These are phyloP conservation scores for Euschistus heros DNA, from an alignment of 1,140 invertebrate species.

Conservation along the genomic window DNA sequence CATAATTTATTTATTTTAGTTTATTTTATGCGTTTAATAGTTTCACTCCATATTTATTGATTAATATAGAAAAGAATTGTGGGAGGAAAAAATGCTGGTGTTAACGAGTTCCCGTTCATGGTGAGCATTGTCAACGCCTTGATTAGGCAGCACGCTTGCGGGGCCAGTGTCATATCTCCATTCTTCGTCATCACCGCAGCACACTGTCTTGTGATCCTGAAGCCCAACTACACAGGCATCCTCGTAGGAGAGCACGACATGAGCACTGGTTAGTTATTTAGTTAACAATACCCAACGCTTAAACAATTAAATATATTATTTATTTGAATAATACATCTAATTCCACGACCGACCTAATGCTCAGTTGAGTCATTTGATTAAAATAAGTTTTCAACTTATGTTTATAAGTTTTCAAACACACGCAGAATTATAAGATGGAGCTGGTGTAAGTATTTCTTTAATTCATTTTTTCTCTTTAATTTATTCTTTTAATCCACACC, in stretches of 20 bases:
- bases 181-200: conserved; percentile 36
- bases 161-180: conserved; percentile 65
- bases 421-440: too few species aligned
- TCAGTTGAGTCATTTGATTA: too few species aligned
- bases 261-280: conserved; percentile 1
- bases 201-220: conserved; percentile 31
- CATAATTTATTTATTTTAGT: background rate
- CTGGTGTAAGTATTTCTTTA: too few species aligned
- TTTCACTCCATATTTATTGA: too few species aligned
- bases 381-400: too few species aligned
- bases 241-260: conserved; percentile 6
- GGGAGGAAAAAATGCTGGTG: background rate
- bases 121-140: background rate
- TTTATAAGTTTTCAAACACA: too few species aligned
- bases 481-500: too few species aligned
- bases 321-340: too few species aligned
- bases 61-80: conserved; percentile 1
- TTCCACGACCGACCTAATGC: too few species aligned
- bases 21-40: background rate
- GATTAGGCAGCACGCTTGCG: conserved; percentile 39
- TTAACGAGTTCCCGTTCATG: conserved; percentile 5
- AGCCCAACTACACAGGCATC: background rate
- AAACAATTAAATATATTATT: too few species aligned
- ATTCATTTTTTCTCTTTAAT: too few species aligned
- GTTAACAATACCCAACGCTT: too few species aligned